Base-by-base conservation (phyloP, 1,140 invertebrate species). In the Cydia pomonella region DNA sequence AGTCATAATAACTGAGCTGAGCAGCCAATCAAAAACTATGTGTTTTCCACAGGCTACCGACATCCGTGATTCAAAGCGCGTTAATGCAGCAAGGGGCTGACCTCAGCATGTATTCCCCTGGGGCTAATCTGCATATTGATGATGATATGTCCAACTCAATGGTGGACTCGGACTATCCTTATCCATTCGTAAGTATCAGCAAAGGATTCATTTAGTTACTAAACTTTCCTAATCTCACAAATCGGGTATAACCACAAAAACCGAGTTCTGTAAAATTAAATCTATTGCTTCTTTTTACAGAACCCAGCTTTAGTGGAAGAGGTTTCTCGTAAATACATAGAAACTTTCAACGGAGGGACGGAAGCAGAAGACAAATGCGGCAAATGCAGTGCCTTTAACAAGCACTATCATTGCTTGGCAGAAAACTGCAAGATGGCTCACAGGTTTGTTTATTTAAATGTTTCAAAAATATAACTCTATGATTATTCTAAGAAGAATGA, bases 341-440 rank as follows among this genome's bases (percentile, higher is more conserved):
- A 93, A 79, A 93, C 92, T 0, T 93, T 92, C 73, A 92, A 85
- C 53, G 92, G 93, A 9, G 88, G 87, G 5, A 91, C 92, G 62
- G 92, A 94, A 78, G 93, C 83, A 10, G 93, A 91, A 29, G 94
- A 95, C n/a, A 95, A 95, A 78, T 97, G 97, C 87, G 94, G 94
- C 76, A 93, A 93, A 83, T 93, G 93, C 75, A 94, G 95, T 76
- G 92, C 95, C 29, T 95, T 95, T 77, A 95, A 95, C 74, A 97
- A 97, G 78, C 97, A 97, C 83, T 97, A 96, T 87, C 97, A 97
- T 84, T 97, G 97, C 84, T 92, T 94, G 76, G 95, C 94, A 44
- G 95, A 96, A 69, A 94, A 94, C 50, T 96, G 96, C 81, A 94
- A 95, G 76, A 94, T 95, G 86, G 93, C 95, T 10, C 97, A 97